phyloP scores from a whole-genome alignment of 2,888 invertebrate species.

The Cistogaster globosa region DNA sequence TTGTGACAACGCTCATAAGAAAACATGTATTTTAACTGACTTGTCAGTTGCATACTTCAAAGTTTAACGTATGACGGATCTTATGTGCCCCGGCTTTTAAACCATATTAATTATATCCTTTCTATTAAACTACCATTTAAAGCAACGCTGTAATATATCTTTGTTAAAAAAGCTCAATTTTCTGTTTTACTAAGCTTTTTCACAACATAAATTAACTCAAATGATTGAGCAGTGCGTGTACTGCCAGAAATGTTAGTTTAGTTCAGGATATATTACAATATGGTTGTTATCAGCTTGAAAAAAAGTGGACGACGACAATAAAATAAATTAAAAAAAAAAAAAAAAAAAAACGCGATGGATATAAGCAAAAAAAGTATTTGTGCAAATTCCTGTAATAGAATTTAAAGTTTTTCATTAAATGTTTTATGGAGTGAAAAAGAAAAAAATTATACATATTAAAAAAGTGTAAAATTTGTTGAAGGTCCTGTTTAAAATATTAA shows the following conservation, averaged over 20 bases:
- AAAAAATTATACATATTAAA: constrained; percentile 5
- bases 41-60: no score
- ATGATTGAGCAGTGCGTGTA: constrained; percentile 68
- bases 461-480: not conserved
- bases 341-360: constrained; percentile 61
- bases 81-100: no score
- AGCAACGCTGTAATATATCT: constrained; percentile 47
- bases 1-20: no score
- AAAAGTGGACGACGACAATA: constrained; percentile 62
- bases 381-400: constrained; percentile 31
- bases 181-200: constrained; percentile 57
- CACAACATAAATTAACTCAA: constrained; percentile 55
- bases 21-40: no score
- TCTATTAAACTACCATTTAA: constrained; percentile 14
- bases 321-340: constrained; percentile 52
- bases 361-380: constrained; percentile 53
- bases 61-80: no score
- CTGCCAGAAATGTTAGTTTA: constrained; percentile 78
- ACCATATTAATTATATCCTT: not conserved
- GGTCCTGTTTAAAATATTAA: not conserved
- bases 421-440: constrained; percentile 12
- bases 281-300: constrained; percentile 67
- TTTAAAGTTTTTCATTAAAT: constrained; percentile 9
- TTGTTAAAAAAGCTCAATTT: constrained; percentile 43
- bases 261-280: constrained; percentile 80